Base-by-base conservation (phyloP, 2,888 invertebrate genomes). In the Lordiphosa andalusiaca region DNA sequence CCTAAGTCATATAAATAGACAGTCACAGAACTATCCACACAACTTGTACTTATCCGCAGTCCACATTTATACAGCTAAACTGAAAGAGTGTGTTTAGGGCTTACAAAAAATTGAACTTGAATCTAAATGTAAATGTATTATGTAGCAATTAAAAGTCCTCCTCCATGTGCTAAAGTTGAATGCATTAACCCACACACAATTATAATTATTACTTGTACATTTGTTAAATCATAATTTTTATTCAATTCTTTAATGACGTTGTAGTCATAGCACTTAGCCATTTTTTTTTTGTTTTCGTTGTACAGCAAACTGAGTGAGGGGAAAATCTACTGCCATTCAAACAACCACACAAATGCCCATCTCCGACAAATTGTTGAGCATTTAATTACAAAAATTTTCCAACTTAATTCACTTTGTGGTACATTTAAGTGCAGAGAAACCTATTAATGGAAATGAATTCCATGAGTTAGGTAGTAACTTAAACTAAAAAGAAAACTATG, bases 111-210 rank as follows among this genome's bases (percentile, higher is more conserved):
- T 30, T 13, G 13, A 42, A 42, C 30, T 30, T 42, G 42, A 25
- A 25, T 6, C 42, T 44, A 25, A 51, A 51, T 41, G 41, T n/a
- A 36, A 47, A 21, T 76, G 75, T 83, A 83, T 80, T 83, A 72
- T 65, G 69, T 84, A 76, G 81, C 69, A 67, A 81, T 84, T 66
- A 68, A 77, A 80, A 84, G 16, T 16, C 16, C 16, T 86, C 87
- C 87, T 87, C 88, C 86, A 87, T 87, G 87, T 88, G 88, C 87
- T 87, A 87, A 87, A 87, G 64, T 59, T 55, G 52, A 38, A 49
- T 50, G 53, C 56, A 69, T 69, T 68, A 52, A 60, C 40, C 41
- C 2, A 19, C 2, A 19, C 3, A 66, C 51, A 53, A 67, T 60
- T 67, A 48, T 55, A 53, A 53, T 47, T 63, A 42, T 42, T 46